Percentiles rank a stretch among this genome's conserved stretches.
These are phyloP conservation scores for Etheostoma spectabile DNA, from an alignment of 2,113 vertebrate species.

Conservation along the genomic window DNA sequence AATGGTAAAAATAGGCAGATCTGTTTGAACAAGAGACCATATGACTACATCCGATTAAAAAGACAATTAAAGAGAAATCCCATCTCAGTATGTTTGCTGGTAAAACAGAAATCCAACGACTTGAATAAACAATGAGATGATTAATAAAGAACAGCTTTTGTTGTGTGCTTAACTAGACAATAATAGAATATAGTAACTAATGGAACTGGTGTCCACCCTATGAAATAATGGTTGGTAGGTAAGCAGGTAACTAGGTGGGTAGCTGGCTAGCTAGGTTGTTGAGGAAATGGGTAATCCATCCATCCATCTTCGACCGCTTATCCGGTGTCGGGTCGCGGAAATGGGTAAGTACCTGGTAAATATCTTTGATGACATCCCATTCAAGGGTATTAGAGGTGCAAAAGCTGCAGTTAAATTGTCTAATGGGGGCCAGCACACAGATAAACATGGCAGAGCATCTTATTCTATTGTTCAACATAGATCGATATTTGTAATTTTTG, in stretches of 20 bases:
- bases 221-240: background rate
- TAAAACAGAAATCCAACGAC: background rate
- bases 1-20: background rate
- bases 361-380: background rate
- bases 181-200: background rate
- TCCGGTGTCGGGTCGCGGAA: too few relatives aligned
- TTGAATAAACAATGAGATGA: background rate
- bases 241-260: too few relatives aligned
- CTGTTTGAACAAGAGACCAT: background rate
- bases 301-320: too few relatives aligned
- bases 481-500: conserved; percentile 6
- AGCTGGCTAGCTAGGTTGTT: background rate
- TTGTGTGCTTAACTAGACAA: background rate
- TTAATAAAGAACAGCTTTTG: background rate
- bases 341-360: background rate
- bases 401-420: background rate
- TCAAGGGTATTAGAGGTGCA: background rate
- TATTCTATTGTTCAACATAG: background rate
- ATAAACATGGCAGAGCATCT: background rate
- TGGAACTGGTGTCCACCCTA: background rate
- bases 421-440: background rate
- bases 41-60: background rate
- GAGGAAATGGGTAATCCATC: background rate
- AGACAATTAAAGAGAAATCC: background rate
- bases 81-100: background rate